Conservation (phyloP, 2,888 invertebrate species). For the Lissocephala sabroskyi region DNA sequence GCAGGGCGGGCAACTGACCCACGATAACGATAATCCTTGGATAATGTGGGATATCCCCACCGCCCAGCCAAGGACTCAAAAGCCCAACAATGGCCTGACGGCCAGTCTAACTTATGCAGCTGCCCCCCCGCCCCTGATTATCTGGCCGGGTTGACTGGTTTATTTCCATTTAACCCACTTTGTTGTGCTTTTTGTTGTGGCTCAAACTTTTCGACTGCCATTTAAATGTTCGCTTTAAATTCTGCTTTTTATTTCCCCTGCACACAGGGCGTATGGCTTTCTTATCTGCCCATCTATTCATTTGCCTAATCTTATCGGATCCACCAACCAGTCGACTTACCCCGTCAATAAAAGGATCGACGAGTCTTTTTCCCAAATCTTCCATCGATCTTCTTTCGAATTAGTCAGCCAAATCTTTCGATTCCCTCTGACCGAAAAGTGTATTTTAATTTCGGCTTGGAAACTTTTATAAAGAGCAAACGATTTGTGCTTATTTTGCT, state of each 20-base stretch:
- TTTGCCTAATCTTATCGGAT: too few species aligned
- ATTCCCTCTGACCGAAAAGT: background rate
- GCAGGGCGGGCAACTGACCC: background rate
- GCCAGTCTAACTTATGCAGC: background rate
- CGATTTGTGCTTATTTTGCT: too few species aligned
- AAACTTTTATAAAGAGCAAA: too few species aligned
- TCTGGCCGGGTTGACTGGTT: constrained; percentile 16
- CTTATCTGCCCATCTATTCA: too few species aligned
- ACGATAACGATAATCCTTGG: constrained; percentile 36
- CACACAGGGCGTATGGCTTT: too few species aligned
- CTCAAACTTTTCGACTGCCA: background rate
- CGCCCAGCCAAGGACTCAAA: background rate
- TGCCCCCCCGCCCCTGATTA: constrained; percentile 25
- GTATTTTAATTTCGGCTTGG: constrained; percentile 4
- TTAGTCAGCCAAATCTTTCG: too few species aligned
- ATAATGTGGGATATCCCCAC: constrained; percentile 17
- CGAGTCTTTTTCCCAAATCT: too few species aligned
- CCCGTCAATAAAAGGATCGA: too few species aligned
- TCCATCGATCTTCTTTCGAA: too few species aligned
- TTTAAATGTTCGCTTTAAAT: background rate
- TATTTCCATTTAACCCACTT: constrained; percentile 48
- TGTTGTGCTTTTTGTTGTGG: constrained; percentile 2
- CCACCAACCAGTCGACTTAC: too few species aligned
- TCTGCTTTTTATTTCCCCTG: too few species aligned
- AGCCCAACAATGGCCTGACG: constrained; percentile 13